These are phyloP conservation scores for Zapornia atra DNA, from an alignment of 2,113 vertebrate genomes.

Conservation along the genomic window DNA sequence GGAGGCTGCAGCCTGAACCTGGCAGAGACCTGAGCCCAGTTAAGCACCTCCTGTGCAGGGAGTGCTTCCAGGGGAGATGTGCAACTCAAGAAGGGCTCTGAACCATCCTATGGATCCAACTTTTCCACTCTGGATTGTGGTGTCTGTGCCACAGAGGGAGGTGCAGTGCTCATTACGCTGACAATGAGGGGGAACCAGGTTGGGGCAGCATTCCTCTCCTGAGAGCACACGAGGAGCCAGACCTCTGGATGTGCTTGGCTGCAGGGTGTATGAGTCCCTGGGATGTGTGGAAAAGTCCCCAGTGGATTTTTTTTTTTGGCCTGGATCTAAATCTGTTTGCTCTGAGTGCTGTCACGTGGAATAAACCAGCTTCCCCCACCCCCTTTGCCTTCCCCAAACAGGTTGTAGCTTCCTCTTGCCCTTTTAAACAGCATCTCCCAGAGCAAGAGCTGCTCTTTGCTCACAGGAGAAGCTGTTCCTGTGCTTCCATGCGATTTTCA, in stretches of 20 bases:
- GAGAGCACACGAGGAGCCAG: not conserved
- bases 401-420: not conserved
- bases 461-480: not conserved
- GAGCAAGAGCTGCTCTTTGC: not conserved
- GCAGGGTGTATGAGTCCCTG: not conserved
- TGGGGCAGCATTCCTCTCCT: not conserved
- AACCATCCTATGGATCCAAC: not conserved
- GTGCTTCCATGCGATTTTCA: not conserved
- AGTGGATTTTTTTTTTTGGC: not conserved
- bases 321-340: not conserved
- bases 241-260: accelerated
- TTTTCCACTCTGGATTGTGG: not conserved
- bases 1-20: not conserved
- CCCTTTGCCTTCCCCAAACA: not conserved
- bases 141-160: not conserved
- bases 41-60: accelerated
- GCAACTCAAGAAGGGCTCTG: not conserved
- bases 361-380: not conserved
- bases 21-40: not conserved
- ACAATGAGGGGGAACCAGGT: not conserved
- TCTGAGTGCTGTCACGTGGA: not conserved
- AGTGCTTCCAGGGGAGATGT: not conserved
- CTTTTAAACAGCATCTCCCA: not conserved
- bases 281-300: not conserved
- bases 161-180: accelerated